Percentiles rank a stretch among this genome's conserved stretches.
phyloP scores from a whole-genome alignment of 2,888 invertebrate genomes.

The Globia sparganii region DNA sequence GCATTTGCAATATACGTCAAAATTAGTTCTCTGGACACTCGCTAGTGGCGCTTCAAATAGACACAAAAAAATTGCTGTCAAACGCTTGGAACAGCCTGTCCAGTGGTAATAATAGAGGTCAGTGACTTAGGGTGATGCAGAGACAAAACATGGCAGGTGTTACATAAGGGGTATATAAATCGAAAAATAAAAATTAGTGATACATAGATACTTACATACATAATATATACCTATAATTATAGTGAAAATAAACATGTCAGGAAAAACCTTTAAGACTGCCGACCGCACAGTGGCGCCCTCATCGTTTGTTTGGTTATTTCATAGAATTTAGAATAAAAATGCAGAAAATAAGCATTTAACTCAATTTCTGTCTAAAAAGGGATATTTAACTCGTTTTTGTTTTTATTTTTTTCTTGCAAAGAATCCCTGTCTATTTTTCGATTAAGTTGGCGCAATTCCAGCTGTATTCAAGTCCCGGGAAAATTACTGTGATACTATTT shows the following conservation, averaged over 20 bases:
- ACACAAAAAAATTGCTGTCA: too few relatives aligned
- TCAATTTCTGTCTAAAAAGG: constrained; percentile 54
- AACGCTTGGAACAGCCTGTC: too few relatives aligned
- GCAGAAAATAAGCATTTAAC: too few relatives aligned
- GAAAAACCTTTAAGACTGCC: too few relatives aligned
- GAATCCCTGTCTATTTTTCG: constrained; percentile 42
- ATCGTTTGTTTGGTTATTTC: too few relatives aligned
- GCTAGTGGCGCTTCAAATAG: too few relatives aligned
- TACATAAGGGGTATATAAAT: not conserved
- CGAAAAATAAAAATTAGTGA: not conserved
- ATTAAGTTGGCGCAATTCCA: constrained; percentile 61
- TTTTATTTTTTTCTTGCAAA: constrained; percentile 29
- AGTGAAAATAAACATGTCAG: not conserved
- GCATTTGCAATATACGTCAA: too few relatives aligned
- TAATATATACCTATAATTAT: too few relatives aligned
- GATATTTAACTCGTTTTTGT: constrained; percentile 47
- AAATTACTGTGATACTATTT: constrained; percentile 44
- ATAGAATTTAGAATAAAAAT: too few relatives aligned
- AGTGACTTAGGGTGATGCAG: not conserved
- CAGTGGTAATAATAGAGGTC: too few relatives aligned
- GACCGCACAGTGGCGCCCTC: too few relatives aligned
- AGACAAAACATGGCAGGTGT: not conserved
- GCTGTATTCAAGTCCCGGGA: constrained; percentile 27
- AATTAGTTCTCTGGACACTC: too few relatives aligned
- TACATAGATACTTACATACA: not conserved